Conservation (phyloP, 1,140 invertebrate genomes). For the Cotesia chilonis region DNA sequence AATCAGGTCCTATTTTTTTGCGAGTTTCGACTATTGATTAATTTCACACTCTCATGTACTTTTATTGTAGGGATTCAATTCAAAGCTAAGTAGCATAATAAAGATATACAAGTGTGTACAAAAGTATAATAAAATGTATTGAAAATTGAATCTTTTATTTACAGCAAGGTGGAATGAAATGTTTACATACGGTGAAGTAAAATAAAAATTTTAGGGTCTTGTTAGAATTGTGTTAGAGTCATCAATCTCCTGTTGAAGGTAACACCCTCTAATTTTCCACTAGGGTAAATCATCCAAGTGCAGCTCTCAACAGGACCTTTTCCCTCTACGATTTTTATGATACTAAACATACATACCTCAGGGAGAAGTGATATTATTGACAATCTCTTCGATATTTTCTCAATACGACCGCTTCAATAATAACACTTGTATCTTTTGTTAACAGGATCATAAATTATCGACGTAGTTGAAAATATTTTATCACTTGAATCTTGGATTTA, state of each 20-base stretch:
- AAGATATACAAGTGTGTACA: background rate
- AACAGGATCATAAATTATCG: background rate
- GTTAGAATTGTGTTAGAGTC: conserved; percentile 10
- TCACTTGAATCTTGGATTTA: too few species aligned
- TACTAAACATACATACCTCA: conserved; percentile 12
- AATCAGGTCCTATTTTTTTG: too few species aligned
- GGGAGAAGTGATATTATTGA: background rate
- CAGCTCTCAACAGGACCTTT: background rate
- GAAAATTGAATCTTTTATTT: background rate
- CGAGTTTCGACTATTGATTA: too few species aligned
- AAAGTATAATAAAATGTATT: too few species aligned
- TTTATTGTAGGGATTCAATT: too few species aligned
- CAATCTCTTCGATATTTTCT: too few species aligned
- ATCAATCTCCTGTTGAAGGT: background rate
- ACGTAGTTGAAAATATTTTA: too few species aligned
- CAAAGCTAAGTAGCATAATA: too few species aligned
- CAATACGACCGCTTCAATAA: too few species aligned
- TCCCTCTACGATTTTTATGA: conserved; percentile 25
- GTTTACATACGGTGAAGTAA: background rate
- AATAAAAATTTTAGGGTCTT: conserved; percentile 5
- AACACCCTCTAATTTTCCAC: conserved; percentile 17
- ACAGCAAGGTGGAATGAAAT: conserved; percentile 1
- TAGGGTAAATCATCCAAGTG: conserved; percentile 7
- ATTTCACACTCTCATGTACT: too few species aligned
- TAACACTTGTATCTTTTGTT: conserved; percentile 4